Evolutionary conservation across 92 coral and sea anemone species (phyloP).

Genomic region (Siderastrea siderea): DNA sequence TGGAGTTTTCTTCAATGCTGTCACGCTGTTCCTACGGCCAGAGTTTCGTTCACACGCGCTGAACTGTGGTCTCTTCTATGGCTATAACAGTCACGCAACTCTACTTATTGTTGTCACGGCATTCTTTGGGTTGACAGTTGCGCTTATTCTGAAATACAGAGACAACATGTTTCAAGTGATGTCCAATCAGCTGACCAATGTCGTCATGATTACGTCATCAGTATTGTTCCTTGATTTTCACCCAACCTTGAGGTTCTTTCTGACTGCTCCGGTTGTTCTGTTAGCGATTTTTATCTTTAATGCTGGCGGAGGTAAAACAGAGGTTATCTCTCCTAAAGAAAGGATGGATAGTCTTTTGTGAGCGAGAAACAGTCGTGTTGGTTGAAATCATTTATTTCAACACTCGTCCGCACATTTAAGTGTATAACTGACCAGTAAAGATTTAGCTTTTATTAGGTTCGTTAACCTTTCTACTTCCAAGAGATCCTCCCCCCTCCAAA

Average conservation of each 20-base stretch:
- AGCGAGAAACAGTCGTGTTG: neutral
- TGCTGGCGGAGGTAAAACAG: slow-evolving; percentile 9
- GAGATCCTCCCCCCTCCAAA: too few relatives aligned
- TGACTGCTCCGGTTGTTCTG: slow-evolving; percentile 72
- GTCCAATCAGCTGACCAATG: slow-evolving; percentile 83
- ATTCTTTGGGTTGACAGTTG: slow-evolving; percentile 75
- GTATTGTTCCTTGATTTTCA: slow-evolving; percentile 77
- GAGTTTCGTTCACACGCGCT: slow-evolving; percentile 67
- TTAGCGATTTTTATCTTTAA: slow-evolving; percentile 76
- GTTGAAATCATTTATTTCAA: neutral
- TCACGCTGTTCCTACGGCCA: slow-evolving; percentile 58
- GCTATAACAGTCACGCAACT: slow-evolving; percentile 73
- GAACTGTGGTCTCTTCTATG: slow-evolving; percentile 73
- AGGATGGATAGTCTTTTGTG: neutral
- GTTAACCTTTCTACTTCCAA: too few relatives aligned
- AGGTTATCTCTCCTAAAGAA: neutral
- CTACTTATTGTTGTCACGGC: slow-evolving; percentile 74
- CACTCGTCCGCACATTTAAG: neutral
- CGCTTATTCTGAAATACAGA: slow-evolving; percentile 77
- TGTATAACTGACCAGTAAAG: too few relatives aligned
- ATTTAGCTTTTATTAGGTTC: too few relatives aligned
- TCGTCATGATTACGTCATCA: slow-evolving; percentile 76
- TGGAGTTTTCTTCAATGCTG: slow-evolving; percentile 73
- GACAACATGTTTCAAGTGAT: slow-evolving; percentile 88
- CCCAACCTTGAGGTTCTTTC: slow-evolving; percentile 75